Base-by-base conservation (phyloP, 2,797 vertebrate genomes). In the Vireo griseus region DNA sequence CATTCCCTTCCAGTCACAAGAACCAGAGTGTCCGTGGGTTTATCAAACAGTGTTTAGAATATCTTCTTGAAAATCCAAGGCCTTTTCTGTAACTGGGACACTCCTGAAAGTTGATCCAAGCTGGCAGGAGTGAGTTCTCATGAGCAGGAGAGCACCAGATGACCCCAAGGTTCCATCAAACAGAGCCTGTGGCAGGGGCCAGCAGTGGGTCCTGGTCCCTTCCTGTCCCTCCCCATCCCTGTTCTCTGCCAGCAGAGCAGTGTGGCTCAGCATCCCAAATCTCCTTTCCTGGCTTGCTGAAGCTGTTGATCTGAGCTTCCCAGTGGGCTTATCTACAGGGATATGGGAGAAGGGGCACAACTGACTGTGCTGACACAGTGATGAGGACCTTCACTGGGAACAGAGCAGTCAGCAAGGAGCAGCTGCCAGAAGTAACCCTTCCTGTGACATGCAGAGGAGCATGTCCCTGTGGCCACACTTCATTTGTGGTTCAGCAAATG, bases 391-490 rank as follows among this genome's bases (percentile, higher is more conserved):
- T 31, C 20, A 4, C 52, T 10, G 62, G 48, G 33, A 81, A 1
- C 61, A 83, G 24, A 74, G 65, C 40, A 2, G 48, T 4, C 20
- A 82, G 78, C 73, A 19, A 21, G 35, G 33, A 72, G 81, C 61
- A 47, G 47, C 80, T 80, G 80, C 1, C 18, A 74, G 69, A 61
- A 37, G 1, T 26, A 42, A 51, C 37, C 69, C 54, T 68, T 72
- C 18, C 88, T 57, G 71, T 50, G 55, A 40, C 40, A 3, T 2
- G 3, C 51, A 26, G 28, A 21, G 66, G 13, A 78, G 31, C 1
- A 1, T 6, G 31, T 71, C 45, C 76, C 42, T 0, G 0, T 13
- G 77, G 68, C 79, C 61, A 1, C n/a, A 3, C n/a, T 17, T 17
- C 4, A 28, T 33, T 0, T 5, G 22, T 16, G 54, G 31, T 57